Conservation (phyloP, 2,888 invertebrate genomes). For the Trichopoda pennipes region DNA sequence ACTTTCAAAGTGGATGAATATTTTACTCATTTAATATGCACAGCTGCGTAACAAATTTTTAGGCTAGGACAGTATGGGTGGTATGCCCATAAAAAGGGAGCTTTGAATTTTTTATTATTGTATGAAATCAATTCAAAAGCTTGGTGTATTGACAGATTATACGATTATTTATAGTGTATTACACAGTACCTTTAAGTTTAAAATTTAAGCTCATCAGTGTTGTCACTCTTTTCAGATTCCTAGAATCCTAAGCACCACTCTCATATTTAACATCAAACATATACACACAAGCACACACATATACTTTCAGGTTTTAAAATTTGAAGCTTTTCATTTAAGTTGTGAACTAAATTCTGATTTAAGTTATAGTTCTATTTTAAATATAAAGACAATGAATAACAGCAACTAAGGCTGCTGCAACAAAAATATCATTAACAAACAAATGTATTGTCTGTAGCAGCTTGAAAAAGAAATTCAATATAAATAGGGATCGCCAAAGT, state of each 20-base stretch:
- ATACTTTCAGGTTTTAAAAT: conserved; percentile 38
- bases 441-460: conserved; percentile 59
- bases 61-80: too few species aligned
- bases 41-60: too few species aligned
- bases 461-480: conserved; percentile 48
- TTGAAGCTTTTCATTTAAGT: conserved; percentile 59
- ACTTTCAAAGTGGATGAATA: too few species aligned
- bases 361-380: conserved; percentile 59
- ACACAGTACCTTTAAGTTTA: too few species aligned
- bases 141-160: too few species aligned
- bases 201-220: too few species aligned
- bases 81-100: too few species aligned
- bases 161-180: too few species aligned
- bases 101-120: too few species aligned
- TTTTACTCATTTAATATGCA: too few species aligned
- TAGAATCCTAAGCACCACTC: background rate
- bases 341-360: conserved; percentile 67
- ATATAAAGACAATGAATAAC: conserved; percentile 46
- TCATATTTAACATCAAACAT: too few species aligned
- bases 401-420: conserved; percentile 30
- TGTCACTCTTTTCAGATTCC: background rate
- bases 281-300: conserved; percentile 4
- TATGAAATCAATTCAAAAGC: too few species aligned
- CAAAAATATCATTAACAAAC: conserved; percentile 61
- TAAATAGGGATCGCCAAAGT: conserved; percentile 65